A percentile compares a stretch with the other conserved stretches of the same genome.
phyloP scores from a whole-genome alignment of 2,797 vertebrate genomes.

The Bradypus variegatus region DNA sequence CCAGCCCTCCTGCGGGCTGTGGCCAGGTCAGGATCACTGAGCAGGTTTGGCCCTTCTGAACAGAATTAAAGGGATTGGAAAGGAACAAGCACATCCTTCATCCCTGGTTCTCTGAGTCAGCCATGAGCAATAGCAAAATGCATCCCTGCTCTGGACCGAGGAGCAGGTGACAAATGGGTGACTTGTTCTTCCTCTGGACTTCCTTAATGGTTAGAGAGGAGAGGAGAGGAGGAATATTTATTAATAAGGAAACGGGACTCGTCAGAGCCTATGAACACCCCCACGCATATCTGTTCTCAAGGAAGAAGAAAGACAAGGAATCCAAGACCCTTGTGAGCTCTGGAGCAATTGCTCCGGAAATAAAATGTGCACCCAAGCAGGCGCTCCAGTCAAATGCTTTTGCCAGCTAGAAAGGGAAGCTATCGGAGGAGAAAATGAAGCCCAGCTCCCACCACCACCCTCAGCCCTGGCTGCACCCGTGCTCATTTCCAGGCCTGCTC shows the following conservation, averaged over 20 bases:
- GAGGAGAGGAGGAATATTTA: conserved; percentile 68
- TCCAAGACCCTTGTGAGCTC: conserved; percentile 51
- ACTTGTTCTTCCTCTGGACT: conserved; percentile 52
- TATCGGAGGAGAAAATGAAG: conserved; percentile 61
- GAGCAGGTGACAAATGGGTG: conserved; percentile 60
- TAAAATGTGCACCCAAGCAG: conserved; percentile 66
- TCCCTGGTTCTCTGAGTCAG: not conserved
- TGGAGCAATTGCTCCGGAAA: conserved; percentile 61
- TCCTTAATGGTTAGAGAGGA: conserved; percentile 35
- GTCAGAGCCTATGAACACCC: conserved; percentile 58
- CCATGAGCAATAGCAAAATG: not conserved
- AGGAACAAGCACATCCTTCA: not conserved
- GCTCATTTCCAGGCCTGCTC: not conserved
- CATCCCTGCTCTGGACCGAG: not conserved
- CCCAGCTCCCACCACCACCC: not conserved
- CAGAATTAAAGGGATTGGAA: not conserved
- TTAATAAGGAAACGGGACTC: conserved; percentile 64
- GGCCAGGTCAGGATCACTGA: not conserved
- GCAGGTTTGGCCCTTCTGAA: fast-evolving
- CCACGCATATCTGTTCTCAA: conserved; percentile 66
- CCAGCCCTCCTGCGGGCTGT: no score
- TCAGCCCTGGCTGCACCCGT: fast-evolving
- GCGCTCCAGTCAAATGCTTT: conserved; percentile 55
- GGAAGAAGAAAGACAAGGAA: conserved; percentile 60
- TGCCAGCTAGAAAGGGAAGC: conserved; percentile 60